These are phyloP conservation scores for Phoxinus phoxinus DNA, from an alignment of 2,113 vertebrate species.

Conservation along the genomic window DNA sequence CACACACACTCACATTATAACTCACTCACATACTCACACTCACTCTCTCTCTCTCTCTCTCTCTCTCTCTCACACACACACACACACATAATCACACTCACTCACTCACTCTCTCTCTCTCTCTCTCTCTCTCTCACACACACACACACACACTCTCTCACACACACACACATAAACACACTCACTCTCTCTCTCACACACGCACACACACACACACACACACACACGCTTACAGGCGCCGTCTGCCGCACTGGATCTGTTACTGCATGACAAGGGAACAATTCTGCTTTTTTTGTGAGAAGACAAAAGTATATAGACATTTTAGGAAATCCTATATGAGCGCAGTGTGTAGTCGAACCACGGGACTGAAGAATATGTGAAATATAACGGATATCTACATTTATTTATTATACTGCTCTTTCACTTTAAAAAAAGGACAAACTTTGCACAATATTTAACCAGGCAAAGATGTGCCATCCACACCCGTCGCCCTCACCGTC, in stretches of 20 bases:
- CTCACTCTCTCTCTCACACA: no score
- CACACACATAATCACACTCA: slow-evolving; percentile 1
- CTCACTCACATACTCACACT: no score
- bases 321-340: slow-evolving; percentile 51
- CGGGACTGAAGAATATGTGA: slow-evolving; percentile 48
- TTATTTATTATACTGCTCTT: slow-evolving; percentile 61
- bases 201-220: not conserved
- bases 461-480: slow-evolving; percentile 53
- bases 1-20: no score
- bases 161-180: no score
- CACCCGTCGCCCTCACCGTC: not conserved
- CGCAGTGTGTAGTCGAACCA: slow-evolving; percentile 51
- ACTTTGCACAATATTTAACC: slow-evolving; percentile 58
- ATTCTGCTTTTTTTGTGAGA: slow-evolving; percentile 56
- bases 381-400: slow-evolving; percentile 53
- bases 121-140: not conserved
- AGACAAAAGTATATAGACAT: slow-evolving; percentile 44
- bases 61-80: not conserved
- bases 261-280: slow-evolving; percentile 62
- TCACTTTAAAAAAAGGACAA: slow-evolving; percentile 38
- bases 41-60: no score
- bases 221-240: slow-evolving; percentile 36
- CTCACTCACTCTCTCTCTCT: not conserved
- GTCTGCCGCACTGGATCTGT: slow-evolving; percentile 48
- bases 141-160: not conserved